A percentile compares a stretch with the other conserved stretches of the same genome.
Conservation (phyloP, 2,113 vertebrate species). For the Petroica traversi region DNA sequence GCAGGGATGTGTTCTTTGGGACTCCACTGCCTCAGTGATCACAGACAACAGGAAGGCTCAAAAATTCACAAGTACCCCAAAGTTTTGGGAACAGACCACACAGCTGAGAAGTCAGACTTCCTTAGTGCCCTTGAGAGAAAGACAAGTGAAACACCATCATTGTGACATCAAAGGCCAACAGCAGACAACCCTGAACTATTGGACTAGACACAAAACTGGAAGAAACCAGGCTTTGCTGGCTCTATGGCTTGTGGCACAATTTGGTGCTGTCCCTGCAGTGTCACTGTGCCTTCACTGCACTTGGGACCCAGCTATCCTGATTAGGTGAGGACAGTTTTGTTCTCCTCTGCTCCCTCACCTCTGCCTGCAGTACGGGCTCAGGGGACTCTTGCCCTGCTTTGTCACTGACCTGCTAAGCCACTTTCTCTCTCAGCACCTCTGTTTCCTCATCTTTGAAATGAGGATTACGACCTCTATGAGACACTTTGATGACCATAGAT, state of each 20-base stretch:
- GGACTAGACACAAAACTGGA: background rate
- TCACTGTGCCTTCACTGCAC: background rate
- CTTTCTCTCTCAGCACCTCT: slow-evolving; percentile 5
- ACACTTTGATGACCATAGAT: slow-evolving; percentile 6
- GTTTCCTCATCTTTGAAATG: slow-evolving; percentile 23
- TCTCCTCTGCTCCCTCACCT: background rate
- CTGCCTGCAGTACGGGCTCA: background rate
- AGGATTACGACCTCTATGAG: background rate
- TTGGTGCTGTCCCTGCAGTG: background rate
- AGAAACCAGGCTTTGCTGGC: background rate
- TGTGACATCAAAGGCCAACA: background rate
- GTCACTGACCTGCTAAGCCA: background rate
- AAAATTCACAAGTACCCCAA: background rate
- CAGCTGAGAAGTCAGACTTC: background rate
- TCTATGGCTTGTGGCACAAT: background rate
- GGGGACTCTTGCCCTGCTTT: background rate
- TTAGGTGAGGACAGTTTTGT: background rate
- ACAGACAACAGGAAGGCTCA: background rate
- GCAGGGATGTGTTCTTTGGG: background rate
- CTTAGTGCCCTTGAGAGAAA: background rate
- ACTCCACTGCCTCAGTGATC: background rate
- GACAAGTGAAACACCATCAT: background rate
- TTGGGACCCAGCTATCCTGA: background rate
- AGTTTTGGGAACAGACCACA: background rate
- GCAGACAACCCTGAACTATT: background rate